Conservation (phyloP, 2,888 invertebrate genomes). For the Rhaphigaster nebulosa region DNA sequence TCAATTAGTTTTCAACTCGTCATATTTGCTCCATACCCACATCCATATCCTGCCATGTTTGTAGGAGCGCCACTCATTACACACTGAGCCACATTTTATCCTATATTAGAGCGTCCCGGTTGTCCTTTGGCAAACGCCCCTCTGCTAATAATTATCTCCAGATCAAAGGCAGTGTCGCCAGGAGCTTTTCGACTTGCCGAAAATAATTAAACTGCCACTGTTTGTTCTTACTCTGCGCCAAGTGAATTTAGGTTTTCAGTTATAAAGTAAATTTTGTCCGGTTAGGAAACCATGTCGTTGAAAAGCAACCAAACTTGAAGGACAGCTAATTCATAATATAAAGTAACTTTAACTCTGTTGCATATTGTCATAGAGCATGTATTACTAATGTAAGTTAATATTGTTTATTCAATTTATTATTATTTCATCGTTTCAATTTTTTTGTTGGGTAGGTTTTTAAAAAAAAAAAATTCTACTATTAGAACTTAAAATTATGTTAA, state of each 20-base stretch:
- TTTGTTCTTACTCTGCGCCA: background rate
- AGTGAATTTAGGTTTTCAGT: background rate
- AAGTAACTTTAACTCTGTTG: background rate
- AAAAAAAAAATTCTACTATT: too few relatives aligned
- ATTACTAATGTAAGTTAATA: too few relatives aligned
- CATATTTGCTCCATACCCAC: background rate
- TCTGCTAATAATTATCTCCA: background rate
- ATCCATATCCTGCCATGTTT: background rate
- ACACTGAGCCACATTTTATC: conserved; percentile 10
- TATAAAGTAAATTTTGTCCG: background rate
- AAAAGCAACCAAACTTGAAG: background rate
- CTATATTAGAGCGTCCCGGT: background rate
- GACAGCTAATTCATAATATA: background rate
- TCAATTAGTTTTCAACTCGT: conserved; percentile 40
- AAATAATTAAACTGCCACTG: background rate
- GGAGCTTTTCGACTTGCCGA: background rate
- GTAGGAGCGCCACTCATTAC: background rate
- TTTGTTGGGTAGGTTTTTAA: too few relatives aligned
- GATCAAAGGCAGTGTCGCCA: background rate
- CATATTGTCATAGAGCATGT: background rate
- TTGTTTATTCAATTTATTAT: too few relatives aligned
- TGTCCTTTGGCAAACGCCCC: background rate
- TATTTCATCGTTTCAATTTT: too few relatives aligned
- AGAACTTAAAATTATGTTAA: too few relatives aligned
- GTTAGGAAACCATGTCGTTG: background rate